phyloP scores from a whole-genome alignment of 2,888 invertebrate genomes.

The Spisula solida region DNA sequence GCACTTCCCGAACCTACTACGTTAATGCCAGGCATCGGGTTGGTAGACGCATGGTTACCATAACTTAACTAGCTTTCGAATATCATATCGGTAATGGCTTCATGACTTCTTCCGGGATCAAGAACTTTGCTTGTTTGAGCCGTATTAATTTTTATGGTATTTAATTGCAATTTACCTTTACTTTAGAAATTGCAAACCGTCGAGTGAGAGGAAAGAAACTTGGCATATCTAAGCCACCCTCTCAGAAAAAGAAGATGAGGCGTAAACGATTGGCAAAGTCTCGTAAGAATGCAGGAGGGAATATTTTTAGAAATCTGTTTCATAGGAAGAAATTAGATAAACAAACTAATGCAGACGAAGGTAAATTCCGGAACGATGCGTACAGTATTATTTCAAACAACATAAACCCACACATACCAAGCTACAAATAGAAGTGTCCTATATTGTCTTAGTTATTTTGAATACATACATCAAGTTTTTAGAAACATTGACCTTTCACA shows the following conservation, averaged over 20 bases:
- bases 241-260: not conserved
- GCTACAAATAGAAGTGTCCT: not conserved
- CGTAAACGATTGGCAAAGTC: not conserved
- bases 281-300: not conserved
- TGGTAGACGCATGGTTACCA: too few species aligned
- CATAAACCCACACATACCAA: not conserved
- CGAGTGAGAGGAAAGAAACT: not conserved
- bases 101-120: too few species aligned
- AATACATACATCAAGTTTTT: not conserved
- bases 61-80: too few species aligned
- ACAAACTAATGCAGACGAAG: not conserved
- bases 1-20: too few species aligned
- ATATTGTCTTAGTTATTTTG: not conserved
- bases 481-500: too few species aligned
- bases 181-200: not conserved
- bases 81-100: too few species aligned
- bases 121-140: too few species aligned
- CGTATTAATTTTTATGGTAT: too few species aligned
- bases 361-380: not conserved
- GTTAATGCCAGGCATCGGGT: too few species aligned
- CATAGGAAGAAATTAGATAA: not conserved
- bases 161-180: not conserved
- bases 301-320: not conserved
- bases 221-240: not conserved
- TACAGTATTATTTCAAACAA: not conserved